phyloP scores from a whole-genome alignment of 2,888 invertebrate genomes.

The Epistrophe grossulariae region DNA sequence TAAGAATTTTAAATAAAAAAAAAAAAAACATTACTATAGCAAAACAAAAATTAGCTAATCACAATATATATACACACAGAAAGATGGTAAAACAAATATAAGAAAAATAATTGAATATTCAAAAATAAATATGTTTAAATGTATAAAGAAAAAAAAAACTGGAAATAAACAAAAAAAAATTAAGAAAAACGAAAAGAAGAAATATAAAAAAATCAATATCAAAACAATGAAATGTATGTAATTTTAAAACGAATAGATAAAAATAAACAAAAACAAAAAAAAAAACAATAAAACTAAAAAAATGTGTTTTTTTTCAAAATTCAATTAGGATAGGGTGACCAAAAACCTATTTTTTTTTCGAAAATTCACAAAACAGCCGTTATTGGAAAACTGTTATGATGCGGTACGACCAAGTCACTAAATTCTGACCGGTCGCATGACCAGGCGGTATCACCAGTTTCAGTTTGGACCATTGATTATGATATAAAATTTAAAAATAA shows the following conservation, averaged over 20 bases:
- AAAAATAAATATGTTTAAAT: conserved; percentile 45
- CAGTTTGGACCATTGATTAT: too few species aligned
- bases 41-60: conserved; percentile 40
- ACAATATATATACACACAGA: conserved; percentile 50
- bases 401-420: too few species aligned
- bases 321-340: too few species aligned
- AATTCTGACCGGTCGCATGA: too few species aligned
- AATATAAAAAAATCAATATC: conserved; percentile 44
- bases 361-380: too few species aligned
- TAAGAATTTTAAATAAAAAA: conserved; percentile 2
- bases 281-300: conserved; percentile 1
- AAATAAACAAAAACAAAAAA: conserved; percentile 57
- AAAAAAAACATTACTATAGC: conserved; percentile 28
- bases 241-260: conserved; percentile 60
- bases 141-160: conserved; percentile 42
- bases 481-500: too few species aligned
- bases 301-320: neutral
- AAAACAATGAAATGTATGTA: conserved; percentile 59
- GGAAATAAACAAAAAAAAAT: neutral
- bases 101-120: conserved; percentile 8
- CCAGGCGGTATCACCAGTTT: too few species aligned
- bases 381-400: too few species aligned
- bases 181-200: neutral
- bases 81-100: conserved; percentile 13
- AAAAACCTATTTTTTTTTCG: too few species aligned